Percentiles rank a stretch among this genome's conserved stretches.
phyloP scores from a whole-genome alignment of 2,888 invertebrate species.

The Diloba caeruleocephala region DNA sequence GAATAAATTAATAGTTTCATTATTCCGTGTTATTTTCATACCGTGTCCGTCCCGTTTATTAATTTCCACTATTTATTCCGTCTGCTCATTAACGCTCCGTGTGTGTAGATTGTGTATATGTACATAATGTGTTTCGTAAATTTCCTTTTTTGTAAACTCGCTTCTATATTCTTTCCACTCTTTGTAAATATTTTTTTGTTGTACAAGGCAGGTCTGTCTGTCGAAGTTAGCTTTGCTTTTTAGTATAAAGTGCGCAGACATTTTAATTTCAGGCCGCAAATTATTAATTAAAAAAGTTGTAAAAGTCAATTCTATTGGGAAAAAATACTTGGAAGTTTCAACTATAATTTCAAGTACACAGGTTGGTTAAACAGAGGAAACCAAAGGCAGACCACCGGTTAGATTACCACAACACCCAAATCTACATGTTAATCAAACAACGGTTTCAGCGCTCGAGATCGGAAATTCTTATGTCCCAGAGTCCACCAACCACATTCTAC shows the following conservation, averaged over 20 bases:
- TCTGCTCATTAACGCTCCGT: constrained; percentile 14
- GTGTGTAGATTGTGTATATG: constrained; percentile 27
- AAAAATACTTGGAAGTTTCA: not conserved
- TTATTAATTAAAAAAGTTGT: not conserved
- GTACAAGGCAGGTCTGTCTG: constrained; percentile 13
- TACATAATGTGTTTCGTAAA: constrained; percentile 45
- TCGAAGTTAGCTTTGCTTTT: constrained; percentile 16
- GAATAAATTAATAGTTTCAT: no score
- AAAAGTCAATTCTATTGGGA: no score
- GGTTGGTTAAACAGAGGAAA: constrained; percentile 7
- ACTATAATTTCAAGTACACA: not conserved
- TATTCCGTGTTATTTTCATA: no score
- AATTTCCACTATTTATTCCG: no score
- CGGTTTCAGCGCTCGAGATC: constrained; percentile 82
- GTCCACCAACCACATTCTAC: constrained; percentile 72
- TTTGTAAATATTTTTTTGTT: constrained; percentile 9
- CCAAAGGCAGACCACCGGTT: constrained; percentile 16
- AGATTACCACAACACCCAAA: constrained; percentile 12
- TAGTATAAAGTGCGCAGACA: constrained; percentile 23
- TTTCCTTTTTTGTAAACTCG: constrained; percentile 36
- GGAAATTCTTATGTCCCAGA: constrained; percentile 81
- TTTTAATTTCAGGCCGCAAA: constrained; percentile 43
- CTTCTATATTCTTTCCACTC: constrained; percentile 25
- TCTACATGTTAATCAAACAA: constrained; percentile 50
- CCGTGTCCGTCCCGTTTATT: no score